phyloP scores from a whole-genome alignment of 2,888 invertebrate genomes.

The Noctuana brunneofusca region DNA sequence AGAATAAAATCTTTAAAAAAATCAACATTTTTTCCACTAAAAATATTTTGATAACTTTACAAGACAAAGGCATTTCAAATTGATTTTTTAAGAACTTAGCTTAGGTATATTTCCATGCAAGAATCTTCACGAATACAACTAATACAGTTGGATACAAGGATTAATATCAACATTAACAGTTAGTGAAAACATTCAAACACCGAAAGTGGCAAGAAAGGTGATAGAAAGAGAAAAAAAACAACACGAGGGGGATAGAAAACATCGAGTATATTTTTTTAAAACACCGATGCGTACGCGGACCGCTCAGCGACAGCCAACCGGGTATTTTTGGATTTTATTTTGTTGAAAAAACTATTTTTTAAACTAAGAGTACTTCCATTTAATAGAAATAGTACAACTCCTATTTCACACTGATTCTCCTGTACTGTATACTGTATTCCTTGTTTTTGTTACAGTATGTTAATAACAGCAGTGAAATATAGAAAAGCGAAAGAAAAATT shows the following conservation, averaged over 20 bases:
- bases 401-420: neutral
- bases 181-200: constrained; percentile 83
- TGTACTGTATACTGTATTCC: constrained; percentile 22
- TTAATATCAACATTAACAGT: constrained; percentile 81
- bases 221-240: constrained; percentile 73
- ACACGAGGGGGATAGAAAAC: constrained; percentile 72
- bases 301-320: constrained; percentile 70
- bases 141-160: constrained; percentile 55
- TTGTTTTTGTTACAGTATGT: neutral
- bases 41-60: no score
- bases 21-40: no score
- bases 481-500: neutral
- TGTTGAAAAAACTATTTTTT: constrained; percentile 25
- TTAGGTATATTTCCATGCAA: constrained; percentile 33
- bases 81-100: neutral
- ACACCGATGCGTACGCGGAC: constrained; percentile 78
- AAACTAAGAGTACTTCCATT: constrained; percentile 12
- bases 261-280: constrained; percentile 71
- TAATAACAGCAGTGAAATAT: neutral
- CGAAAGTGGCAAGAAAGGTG: constrained; percentile 79
- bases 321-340: constrained; percentile 70
- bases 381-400: constrained; percentile 13
- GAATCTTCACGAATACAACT: constrained; percentile 43
- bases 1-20: neutral
- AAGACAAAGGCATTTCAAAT: neutral